Evolutionary conservation across 2,113 vertebrate genomes (phyloP), one percentile per base, ranked within the genome.

Genomic region (Phrynocephalus versicolor): DNA sequence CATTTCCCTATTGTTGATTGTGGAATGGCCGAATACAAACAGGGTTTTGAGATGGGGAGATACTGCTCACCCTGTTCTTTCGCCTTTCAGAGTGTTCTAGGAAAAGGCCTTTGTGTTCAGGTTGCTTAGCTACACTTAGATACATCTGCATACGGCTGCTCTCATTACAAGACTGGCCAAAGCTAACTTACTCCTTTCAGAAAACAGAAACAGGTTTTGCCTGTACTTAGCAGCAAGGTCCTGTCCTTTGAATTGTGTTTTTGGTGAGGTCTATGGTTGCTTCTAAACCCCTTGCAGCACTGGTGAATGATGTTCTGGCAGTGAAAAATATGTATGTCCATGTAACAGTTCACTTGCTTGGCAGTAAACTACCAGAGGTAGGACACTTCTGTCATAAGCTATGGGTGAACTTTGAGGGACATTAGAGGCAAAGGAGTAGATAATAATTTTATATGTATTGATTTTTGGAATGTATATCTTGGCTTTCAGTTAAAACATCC

Each of bases 91-190:
- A 72, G 41, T 23, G 77, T 84, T 92, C 81, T 72, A 85, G 76
- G 89, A 90, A 80, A 55, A 67, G 88, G 2, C 51, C 72, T 12
- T 19, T 89, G 76, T 85, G 73, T 15, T 90, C 85, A 71, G 79
- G 89, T 87, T 89, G 84, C 87, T 74, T 89, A 0, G 89, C 85
- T 82, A 85, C 81, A 12, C 10, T 6, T 1, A 85, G 58, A 83
- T 45, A 60, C 0, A 41, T 73, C 75, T 90, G 57, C 41, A 77
- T 67, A 62, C 3, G 23, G 57, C 67, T 39, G 60, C 55, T 85
- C 55, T 85, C 30, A 33, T 79, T 85, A 79, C 84, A 71, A 71
- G 65, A 41, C 6, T 35, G 41, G 70, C n/a, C 33, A 41, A 60
- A 72, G 27, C 27, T 35, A 18, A 41, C 30, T 2, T 45, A 55